Evolutionary conservation across 2,113 vertebrate genomes (phyloP).

Genomic region (Corydoras maculifer): DNA sequence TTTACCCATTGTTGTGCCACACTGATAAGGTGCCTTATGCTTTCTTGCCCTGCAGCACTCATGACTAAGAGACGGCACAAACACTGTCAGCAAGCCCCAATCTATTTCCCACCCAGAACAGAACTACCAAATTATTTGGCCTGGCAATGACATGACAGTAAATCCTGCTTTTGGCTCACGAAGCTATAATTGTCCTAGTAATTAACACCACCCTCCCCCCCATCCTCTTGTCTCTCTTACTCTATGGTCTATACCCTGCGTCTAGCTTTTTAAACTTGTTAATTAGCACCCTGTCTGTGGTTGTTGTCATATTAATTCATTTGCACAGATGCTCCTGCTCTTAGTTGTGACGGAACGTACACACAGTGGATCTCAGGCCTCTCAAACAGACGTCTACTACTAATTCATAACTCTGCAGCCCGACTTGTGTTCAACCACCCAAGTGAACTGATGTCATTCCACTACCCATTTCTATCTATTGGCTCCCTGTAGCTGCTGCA

Average conservation of each 20-base stretch:
- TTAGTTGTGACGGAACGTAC: background rate
- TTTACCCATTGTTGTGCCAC: slow-evolving; percentile 29
- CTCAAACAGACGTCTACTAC: too few species aligned
- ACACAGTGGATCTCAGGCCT: too few species aligned
- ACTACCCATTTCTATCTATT: too few species aligned
- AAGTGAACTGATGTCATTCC: too few species aligned
- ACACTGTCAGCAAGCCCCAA: slow-evolving; percentile 30
- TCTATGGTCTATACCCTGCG: background rate
- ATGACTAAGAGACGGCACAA: slow-evolving; percentile 30
- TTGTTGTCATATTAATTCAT: slow-evolving; percentile 25
- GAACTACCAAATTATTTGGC: slow-evolving; percentile 22
- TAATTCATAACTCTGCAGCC: too few species aligned
- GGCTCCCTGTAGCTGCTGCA: too few species aligned
- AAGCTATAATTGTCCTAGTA: slow-evolving; percentile 40
- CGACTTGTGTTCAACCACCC: too few species aligned
- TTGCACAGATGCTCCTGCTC: slow-evolving; percentile 2
- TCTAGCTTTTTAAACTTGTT: slow-evolving; percentile 14
- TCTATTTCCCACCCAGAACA: background rate
- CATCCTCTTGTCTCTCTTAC: background rate
- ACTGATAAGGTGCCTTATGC: slow-evolving; percentile 40
- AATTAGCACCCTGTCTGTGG: slow-evolving; percentile 22
- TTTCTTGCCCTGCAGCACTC: slow-evolving; percentile 24
- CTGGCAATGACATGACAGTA: slow-evolving; percentile 39
- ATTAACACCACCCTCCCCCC: slow-evolving; percentile 14
- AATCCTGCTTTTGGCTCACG: slow-evolving; percentile 32